phyloP scores from a whole-genome alignment of 2,888 invertebrate genomes.

The Stenodera caucasica region DNA sequence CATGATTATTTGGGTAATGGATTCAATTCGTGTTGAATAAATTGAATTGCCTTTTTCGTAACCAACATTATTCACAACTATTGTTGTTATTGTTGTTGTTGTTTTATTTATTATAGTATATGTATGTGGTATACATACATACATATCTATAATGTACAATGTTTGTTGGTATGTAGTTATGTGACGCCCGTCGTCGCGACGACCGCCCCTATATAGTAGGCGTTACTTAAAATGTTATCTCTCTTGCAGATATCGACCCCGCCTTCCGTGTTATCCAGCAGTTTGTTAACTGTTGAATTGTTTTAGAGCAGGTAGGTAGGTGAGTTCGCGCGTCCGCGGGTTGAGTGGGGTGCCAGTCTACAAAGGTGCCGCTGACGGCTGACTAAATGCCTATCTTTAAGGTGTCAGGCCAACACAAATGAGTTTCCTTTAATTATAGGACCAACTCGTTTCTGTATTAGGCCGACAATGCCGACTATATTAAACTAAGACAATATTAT shows the following conservation, averaged over 20 bases:
- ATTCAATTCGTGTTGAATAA: slow-evolving; percentile 9
- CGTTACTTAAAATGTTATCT: slow-evolving; percentile 44
- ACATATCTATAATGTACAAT: too few relatives aligned
- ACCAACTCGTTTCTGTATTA: slow-evolving; percentile 54
- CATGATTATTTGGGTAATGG: slow-evolving; percentile 8
- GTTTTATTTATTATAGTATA: background rate
- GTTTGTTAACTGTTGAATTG: slow-evolving; percentile 55
- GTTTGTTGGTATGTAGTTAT: background rate
- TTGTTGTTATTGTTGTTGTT: slow-evolving; percentile 1
- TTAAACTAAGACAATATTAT: slow-evolving; percentile 28
- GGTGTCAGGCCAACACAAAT: slow-evolving; percentile 58
- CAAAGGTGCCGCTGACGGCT: slow-evolving; percentile 58
- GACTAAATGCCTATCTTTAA: slow-evolving; percentile 59
- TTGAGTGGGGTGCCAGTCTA: slow-evolving; percentile 49
- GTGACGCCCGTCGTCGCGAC: slow-evolving; percentile 39
- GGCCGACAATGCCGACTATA: slow-evolving; percentile 46
- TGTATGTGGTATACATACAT: too few relatives aligned
- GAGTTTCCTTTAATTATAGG: slow-evolving; percentile 58
- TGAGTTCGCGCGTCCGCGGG: slow-evolving; percentile 59
- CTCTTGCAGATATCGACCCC: slow-evolving; percentile 51
- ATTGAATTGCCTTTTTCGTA: slow-evolving; percentile 10
- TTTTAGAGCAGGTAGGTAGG: slow-evolving; percentile 54
- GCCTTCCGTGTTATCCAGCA: slow-evolving; percentile 52
- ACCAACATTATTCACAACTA: slow-evolving; percentile 1
- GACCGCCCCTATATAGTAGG: slow-evolving; percentile 43